Conservation (phyloP, 2,888 invertebrate species). For the Troides helena region DNA sequence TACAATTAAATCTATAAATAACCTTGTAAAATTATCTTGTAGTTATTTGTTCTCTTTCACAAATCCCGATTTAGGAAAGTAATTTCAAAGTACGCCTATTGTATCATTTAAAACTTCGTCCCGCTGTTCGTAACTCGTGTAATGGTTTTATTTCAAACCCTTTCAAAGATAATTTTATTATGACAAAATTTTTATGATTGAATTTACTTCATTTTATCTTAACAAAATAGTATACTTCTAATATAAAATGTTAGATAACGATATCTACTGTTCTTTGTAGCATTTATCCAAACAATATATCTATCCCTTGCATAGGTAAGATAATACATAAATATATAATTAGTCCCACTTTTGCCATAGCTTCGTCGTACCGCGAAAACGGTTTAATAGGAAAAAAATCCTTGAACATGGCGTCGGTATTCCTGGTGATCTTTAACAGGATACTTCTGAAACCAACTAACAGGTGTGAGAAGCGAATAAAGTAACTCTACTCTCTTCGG, state of each 20-base stretch:
- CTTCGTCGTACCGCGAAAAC: too few species aligned
- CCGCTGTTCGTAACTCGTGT: slow-evolving; percentile 3
- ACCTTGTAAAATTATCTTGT: neutral
- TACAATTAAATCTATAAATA: neutral
- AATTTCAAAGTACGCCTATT: slow-evolving; percentile 12
- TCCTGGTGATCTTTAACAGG: too few species aligned
- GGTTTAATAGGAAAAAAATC: too few species aligned
- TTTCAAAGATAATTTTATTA: neutral
- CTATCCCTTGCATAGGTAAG: neutral
- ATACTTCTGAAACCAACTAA: too few species aligned
- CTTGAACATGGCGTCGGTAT: too few species aligned
- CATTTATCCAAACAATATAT: neutral
- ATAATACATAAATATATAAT: too few species aligned
- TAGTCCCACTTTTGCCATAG: too few species aligned
- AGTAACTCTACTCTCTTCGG: too few species aligned
- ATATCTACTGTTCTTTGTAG: neutral
- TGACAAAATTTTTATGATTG: neutral
- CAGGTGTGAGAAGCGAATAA: too few species aligned
- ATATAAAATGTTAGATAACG: neutral
- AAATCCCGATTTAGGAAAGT: slow-evolving; percentile 1
- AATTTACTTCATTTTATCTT: neutral
- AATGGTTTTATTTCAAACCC: slow-evolving; percentile 7
- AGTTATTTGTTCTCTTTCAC: neutral
- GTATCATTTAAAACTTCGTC: slow-evolving; percentile 7
- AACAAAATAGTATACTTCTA: neutral